These are phyloP conservation scores for Diacarnus erythraeanus DNA, from an alignment of 37 sponge, comb jelly and placozoan genomes.

Conservation along the genomic window DNA sequence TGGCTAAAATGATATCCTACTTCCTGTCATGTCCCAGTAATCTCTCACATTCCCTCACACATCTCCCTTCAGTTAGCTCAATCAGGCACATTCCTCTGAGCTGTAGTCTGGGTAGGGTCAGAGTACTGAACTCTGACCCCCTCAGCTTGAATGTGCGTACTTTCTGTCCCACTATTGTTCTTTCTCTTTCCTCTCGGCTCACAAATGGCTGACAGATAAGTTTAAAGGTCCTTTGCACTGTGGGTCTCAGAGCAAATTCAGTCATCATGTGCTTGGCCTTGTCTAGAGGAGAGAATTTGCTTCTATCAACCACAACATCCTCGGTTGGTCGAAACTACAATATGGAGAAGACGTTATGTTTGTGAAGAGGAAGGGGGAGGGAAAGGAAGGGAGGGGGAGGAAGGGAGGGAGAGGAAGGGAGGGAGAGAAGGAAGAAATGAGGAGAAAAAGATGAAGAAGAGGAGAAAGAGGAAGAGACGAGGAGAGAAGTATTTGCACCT, in stretches of 20 bases:
- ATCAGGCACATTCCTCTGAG: constrained; percentile 17
- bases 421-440: neutral
- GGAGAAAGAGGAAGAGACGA: neutral
- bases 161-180: constrained; percentile 11
- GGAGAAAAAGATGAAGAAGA: no score
- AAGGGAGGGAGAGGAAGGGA: neutral
- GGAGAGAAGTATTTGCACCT: neutral
- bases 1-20: no score
- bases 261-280: constrained; percentile 8
- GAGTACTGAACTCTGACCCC: constrained; percentile 6
- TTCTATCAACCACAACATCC: neutral
- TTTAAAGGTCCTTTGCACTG: neutral
- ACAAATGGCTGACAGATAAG: constrained; percentile 38
- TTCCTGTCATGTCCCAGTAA: no score
- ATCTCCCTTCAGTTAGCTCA: no score
- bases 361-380: no score
- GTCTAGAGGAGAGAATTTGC: neutral
- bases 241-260: neutral
- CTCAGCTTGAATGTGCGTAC: neutral
- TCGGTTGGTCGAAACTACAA: neutral
- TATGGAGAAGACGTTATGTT: neutral
- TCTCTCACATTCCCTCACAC: no score
- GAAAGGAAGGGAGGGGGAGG: neutral
- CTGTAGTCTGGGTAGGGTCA: constrained; percentile 38
- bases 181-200: constrained; percentile 17